phyloP scores from a whole-genome alignment of 53 echinoderm and acorn worm species.

The Apostichopus leukothele region DNA sequence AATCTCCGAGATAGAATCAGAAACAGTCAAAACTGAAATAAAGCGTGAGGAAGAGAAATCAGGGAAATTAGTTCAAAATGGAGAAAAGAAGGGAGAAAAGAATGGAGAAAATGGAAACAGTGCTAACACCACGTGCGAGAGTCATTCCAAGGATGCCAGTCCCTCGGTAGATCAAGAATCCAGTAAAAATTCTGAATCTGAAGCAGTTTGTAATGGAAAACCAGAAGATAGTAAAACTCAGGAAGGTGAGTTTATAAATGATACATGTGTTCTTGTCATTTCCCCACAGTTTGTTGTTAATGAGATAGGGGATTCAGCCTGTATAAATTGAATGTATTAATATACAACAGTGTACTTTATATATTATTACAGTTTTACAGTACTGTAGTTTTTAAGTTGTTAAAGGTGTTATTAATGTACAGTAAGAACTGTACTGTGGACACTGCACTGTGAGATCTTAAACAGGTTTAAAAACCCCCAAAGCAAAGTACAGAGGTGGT shows the following conservation, averaged over 20 bases:
- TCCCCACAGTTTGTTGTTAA: too few relatives aligned
- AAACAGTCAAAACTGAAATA: slow-evolving; percentile 3
- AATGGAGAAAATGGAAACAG: slow-evolving; percentile 19
- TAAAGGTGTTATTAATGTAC: too few relatives aligned
- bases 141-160: slow-evolving; percentile 13
- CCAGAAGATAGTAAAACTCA: not conserved
- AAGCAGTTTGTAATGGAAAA: slow-evolving; percentile 29
- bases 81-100: slow-evolving; percentile 7
- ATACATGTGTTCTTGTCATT: too few relatives aligned
- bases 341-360: too few relatives aligned
- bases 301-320: too few relatives aligned
- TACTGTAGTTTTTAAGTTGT: too few relatives aligned
- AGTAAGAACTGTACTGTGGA: too few relatives aligned
- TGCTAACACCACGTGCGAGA: not conserved
- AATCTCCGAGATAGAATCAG: not conserved
- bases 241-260: not conserved
- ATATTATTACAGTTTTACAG: too few relatives aligned
- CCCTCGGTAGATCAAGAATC: not conserved
- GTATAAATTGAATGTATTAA: too few relatives aligned
- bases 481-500: too few relatives aligned
- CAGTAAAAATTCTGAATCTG: not conserved
- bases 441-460: too few relatives aligned
- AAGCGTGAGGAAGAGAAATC: not conserved
- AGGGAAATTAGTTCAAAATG: slow-evolving; percentile 4
- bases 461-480: too few relatives aligned